A percentile compares a stretch with the other conserved stretches of the same genome.
phyloP scores from a whole-genome alignment of 2,113 vertebrate species.

The Scophthalmus maximus region DNA sequence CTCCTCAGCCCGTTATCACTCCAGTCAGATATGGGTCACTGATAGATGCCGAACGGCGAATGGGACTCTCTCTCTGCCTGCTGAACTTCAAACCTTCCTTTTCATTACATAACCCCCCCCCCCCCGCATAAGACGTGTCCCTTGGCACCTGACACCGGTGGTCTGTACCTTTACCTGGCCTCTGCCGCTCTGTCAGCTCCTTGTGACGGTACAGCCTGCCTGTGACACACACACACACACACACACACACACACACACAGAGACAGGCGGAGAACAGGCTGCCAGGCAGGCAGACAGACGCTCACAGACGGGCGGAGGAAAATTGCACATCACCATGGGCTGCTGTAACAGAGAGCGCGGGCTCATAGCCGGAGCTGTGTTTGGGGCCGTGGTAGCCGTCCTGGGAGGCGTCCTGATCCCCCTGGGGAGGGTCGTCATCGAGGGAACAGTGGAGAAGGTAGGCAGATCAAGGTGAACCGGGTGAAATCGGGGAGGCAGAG shows the following conservation, averaged over 20 bases:
- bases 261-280: conserved; percentile 63
- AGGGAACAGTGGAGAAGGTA: conserved; percentile 89
- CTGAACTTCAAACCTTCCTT: conserved; percentile 39
- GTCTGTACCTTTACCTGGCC: conserved; percentile 68
- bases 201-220: conserved; percentile 46
- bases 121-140: too few species aligned
- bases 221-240: conserved; percentile 44
- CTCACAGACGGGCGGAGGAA: conserved; percentile 41
- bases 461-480: conserved; percentile 72
- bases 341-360: conserved; percentile 80
- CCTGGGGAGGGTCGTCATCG: conserved; percentile 85
- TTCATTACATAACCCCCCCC: conserved; percentile 36
- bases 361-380: conserved; percentile 83
- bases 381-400: conserved; percentile 85
- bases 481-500: conserved; percentile 32
- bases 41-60: background rate
- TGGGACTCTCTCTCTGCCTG: background rate
- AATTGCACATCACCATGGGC: conserved; percentile 68
- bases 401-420: conserved; percentile 91
- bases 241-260: conserved; percentile 38
- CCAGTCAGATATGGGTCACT: conserved; percentile 15
- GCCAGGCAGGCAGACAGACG: conserved; percentile 42
- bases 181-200: conserved; percentile 42
- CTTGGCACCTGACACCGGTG: too few species aligned
- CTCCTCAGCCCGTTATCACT: conserved; percentile 42